A percentile compares a stretch with the other conserved stretches of the same genome.
phyloP scores from a whole-genome alignment of 2,113 vertebrate species.

The Stegastes partitus region DNA sequence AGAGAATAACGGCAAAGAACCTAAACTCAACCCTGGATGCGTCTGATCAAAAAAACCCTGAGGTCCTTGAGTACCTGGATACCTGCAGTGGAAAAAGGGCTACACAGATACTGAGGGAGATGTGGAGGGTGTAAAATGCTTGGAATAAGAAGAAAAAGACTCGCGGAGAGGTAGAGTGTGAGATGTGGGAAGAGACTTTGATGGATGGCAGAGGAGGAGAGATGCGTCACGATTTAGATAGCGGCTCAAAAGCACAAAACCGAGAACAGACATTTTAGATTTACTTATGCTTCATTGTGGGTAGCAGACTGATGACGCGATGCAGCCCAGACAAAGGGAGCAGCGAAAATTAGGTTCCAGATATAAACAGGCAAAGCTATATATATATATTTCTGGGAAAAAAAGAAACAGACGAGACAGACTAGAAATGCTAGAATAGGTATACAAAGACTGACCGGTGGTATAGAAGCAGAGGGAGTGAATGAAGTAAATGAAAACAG shows the following conservation, averaged over 20 bases:
- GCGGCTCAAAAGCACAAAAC: background rate
- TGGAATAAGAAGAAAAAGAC: background rate
- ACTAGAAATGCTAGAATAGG: no score
- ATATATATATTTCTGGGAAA: no score
- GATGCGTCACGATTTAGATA: background rate
- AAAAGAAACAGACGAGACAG: background rate
- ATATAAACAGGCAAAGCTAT: background rate
- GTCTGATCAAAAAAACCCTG: no score
- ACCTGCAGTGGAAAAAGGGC: no score
- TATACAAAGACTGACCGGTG: background rate
- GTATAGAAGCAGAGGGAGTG: background rate
- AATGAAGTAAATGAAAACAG: background rate
- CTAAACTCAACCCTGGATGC: no score
- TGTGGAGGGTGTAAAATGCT: background rate
- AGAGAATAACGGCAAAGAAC: no score
- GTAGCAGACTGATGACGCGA: background rate
- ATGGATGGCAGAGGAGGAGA: background rate
- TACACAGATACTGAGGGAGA: background rate
- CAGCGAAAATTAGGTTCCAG: background rate
- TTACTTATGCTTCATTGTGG: background rate
- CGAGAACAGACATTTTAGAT: background rate
- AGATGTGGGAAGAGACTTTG: background rate
- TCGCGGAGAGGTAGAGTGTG: background rate
- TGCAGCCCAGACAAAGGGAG: background rate
- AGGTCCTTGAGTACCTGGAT: no score